A percentile compares a stretch with the other conserved stretches of the same genome.
These are phyloP conservation scores for Azorinus chamasolen DNA, from an alignment of 2,888 invertebrate genomes.

Conservation along the genomic window DNA sequence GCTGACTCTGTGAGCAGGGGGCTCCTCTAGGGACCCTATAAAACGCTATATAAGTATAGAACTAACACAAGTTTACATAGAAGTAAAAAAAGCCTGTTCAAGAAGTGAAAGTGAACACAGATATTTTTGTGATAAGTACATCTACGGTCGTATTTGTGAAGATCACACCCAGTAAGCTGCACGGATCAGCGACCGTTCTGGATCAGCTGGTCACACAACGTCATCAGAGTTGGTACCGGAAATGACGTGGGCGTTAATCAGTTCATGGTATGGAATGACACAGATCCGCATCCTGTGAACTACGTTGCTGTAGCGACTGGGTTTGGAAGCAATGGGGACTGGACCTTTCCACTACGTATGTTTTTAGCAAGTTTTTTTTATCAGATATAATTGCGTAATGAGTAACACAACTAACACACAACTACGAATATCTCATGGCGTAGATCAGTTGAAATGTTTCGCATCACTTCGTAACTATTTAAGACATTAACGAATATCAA, in stretches of 20 bases:
- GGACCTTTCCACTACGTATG: conserved; percentile 65
- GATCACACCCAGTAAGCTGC: conserved; percentile 67
- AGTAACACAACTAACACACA: too few relatives aligned
- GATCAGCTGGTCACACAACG: conserved; percentile 71
- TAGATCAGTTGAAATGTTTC: too few relatives aligned
- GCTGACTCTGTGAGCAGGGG: too few relatives aligned
- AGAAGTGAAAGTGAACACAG: too few relatives aligned
- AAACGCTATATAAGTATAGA: not conserved
- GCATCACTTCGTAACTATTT: too few relatives aligned
- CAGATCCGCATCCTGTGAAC: conserved; percentile 72
- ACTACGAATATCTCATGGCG: too few relatives aligned
- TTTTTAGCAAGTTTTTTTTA: too few relatives aligned
- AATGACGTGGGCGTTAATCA: conserved; percentile 60
- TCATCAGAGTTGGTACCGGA: conserved; percentile 70
- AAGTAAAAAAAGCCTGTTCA: not conserved
- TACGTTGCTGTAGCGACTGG: conserved; percentile 74
- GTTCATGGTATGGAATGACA: conserved; percentile 75
- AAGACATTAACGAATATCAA: too few relatives aligned
- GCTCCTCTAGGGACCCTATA: too few relatives aligned
- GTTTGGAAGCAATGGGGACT: conserved; percentile 70
- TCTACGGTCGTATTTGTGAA: too few relatives aligned
- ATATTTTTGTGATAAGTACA: too few relatives aligned
- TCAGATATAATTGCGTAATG: too few relatives aligned
- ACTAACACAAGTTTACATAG: not conserved
- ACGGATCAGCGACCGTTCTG: conserved; percentile 68